phyloP scores from a whole-genome alignment of 2,113 vertebrate species.

The Hiodon alosoides region DNA sequence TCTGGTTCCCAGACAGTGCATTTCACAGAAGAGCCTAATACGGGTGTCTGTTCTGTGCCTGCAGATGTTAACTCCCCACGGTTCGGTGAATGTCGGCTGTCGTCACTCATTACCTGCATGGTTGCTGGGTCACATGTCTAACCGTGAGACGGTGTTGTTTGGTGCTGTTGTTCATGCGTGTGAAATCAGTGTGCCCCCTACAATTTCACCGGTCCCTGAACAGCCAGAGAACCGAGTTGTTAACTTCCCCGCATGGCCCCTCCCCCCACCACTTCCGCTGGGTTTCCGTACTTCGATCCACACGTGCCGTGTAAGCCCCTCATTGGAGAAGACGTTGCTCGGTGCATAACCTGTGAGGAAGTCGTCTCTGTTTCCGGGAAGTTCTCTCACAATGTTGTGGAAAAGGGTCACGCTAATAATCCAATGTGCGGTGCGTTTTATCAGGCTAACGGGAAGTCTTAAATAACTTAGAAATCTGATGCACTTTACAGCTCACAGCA shows the following conservation, averaged over 20 bases:
- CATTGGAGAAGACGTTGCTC: too few species aligned
- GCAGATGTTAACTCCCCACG: too few species aligned
- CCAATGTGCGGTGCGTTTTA: neutral
- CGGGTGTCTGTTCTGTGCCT: neutral
- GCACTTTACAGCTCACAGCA: conserved; percentile 70
- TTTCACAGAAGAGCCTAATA: neutral
- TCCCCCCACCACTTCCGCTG: neutral
- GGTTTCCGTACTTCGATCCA: neutral
- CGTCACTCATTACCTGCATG: conserved; percentile 6
- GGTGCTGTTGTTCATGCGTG: neutral
- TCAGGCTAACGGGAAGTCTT: neutral
- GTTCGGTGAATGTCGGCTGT: too few species aligned
- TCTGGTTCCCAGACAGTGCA: neutral
- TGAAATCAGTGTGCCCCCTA: neutral
- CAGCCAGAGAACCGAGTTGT: neutral
- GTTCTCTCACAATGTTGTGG: too few species aligned
- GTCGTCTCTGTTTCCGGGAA: too few species aligned
- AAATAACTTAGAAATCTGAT: neutral
- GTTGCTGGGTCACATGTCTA: conserved; percentile 5
- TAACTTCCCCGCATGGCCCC: neutral
- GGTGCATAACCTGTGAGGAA: too few species aligned
- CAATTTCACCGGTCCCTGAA: neutral
- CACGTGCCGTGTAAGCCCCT: too few species aligned
- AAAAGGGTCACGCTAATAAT: too few species aligned
- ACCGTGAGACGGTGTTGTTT: neutral